phyloP scores from a whole-genome alignment of 2,888 invertebrate species.

The Ceriagrion tenellum region DNA sequence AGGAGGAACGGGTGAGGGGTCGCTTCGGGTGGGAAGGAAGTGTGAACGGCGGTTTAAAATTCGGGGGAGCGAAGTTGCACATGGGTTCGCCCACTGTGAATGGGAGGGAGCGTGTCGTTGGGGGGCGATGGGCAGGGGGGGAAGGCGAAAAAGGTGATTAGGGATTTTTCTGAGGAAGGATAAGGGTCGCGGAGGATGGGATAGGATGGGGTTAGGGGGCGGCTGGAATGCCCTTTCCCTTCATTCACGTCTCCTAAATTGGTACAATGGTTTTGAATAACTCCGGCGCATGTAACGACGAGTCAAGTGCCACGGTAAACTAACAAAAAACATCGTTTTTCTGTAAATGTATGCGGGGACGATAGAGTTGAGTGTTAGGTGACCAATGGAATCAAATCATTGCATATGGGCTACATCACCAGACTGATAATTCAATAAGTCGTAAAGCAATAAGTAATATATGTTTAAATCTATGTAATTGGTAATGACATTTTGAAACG shows the following conservation, averaged over 20 bases:
- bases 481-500: too few species aligned
- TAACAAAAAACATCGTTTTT: too few species aligned
- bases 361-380: too few species aligned
- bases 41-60: constrained; percentile 63
- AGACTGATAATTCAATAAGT: too few species aligned
- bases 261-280: background rate
- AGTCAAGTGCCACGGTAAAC: too few species aligned
- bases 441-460: too few species aligned
- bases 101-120: constrained; percentile 23
- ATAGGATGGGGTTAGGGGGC: background rate
- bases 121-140: too few species aligned
- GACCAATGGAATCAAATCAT: too few species aligned
- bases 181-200: background rate
- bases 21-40: constrained; percentile 39
- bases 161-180: constrained; percentile 10
- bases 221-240: background rate
- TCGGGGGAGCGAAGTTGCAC: constrained; percentile 38
- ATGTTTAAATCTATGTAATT: too few species aligned
- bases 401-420: too few species aligned
- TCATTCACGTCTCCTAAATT: background rate
- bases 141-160: constrained; percentile 63
- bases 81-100: constrained; percentile 20
- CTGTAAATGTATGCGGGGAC: too few species aligned
- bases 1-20: background rate
- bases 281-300: background rate